Evolutionary conservation across 2,113 vertebrate species (phyloP).

Genomic region (Otocyon megalotis): DNA sequence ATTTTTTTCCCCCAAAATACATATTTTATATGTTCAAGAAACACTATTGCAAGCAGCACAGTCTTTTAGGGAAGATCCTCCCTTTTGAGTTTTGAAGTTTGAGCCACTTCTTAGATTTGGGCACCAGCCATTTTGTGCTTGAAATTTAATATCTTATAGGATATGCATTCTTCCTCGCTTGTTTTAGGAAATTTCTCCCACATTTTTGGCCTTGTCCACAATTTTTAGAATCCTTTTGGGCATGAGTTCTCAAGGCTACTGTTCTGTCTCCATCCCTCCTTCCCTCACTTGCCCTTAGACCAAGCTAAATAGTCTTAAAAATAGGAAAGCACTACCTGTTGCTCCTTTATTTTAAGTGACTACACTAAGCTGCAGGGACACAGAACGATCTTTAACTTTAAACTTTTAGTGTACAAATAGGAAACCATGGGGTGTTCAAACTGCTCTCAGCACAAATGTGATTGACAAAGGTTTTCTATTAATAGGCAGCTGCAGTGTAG

Average conservation of each 20-base stretch:
- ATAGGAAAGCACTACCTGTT: background rate
- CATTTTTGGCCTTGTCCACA: background rate
- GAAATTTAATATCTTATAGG: background rate
- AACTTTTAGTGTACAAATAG: background rate
- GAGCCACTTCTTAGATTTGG: background rate
- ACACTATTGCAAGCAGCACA: background rate
- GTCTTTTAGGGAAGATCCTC: background rate
- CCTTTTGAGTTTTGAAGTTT: background rate
- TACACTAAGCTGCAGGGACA: background rate
- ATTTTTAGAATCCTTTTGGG: background rate
- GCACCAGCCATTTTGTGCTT: background rate
- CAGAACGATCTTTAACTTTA: background rate
- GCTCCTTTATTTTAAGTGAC: background rate
- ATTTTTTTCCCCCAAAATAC: background rate
- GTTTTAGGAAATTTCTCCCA: constrained; percentile 27
- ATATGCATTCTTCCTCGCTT: background rate
- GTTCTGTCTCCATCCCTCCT: background rate
- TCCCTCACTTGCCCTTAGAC: background rate
- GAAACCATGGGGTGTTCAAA: background rate
- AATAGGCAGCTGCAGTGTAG: background rate
- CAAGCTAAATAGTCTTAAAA: background rate
- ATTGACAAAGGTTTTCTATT: background rate
- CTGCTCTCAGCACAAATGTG: background rate
- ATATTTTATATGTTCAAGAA: background rate
- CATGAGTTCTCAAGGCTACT: background rate